phyloP scores from a whole-genome alignment of 2,113 vertebrate species.

The Nyctibius bracteatus region DNA sequence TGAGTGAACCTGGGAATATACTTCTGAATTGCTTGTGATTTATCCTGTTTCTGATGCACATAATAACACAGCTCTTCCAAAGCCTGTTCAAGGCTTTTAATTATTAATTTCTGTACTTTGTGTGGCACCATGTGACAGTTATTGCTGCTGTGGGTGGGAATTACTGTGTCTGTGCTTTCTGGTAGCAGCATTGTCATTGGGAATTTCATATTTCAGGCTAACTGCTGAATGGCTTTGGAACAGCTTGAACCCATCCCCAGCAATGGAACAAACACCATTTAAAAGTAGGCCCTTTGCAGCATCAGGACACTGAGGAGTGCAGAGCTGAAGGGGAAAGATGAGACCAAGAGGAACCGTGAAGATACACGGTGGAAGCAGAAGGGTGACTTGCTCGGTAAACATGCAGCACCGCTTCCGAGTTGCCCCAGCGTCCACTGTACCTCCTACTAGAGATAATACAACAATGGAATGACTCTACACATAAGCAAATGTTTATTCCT shows the following conservation, averaged over 20 bases:
- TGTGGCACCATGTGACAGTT: constrained; percentile 19
- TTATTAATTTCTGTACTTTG: constrained; percentile 64
- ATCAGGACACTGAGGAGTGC: not conserved
- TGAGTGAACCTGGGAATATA: constrained; percentile 50
- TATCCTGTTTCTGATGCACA: constrained; percentile 38
- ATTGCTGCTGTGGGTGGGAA: constrained; percentile 11
- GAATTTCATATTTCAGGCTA: not conserved
- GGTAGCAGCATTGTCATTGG: not conserved
- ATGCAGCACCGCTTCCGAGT: accelerated
- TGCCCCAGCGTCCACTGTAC: accelerated
- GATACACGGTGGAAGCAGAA: accelerated
- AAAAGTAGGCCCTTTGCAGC: not conserved
- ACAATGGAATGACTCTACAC: accelerated
- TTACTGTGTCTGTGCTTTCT: not conserved
- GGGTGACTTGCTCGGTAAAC: not conserved
- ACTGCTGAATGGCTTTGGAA: not conserved
- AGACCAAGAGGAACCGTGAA: accelerated
- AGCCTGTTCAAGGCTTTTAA: constrained; percentile 43
- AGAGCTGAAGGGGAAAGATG: not conserved
- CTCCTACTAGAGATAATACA: accelerated
- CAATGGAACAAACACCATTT: not conserved
- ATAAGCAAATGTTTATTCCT: not conserved
- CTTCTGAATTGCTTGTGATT: constrained; percentile 65
- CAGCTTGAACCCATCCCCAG: not conserved
- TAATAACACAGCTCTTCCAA: constrained; percentile 30